Evolutionary conservation across 2,797 vertebrate species (phyloP).

Genomic region (Sphenodon punctatus): DNA sequence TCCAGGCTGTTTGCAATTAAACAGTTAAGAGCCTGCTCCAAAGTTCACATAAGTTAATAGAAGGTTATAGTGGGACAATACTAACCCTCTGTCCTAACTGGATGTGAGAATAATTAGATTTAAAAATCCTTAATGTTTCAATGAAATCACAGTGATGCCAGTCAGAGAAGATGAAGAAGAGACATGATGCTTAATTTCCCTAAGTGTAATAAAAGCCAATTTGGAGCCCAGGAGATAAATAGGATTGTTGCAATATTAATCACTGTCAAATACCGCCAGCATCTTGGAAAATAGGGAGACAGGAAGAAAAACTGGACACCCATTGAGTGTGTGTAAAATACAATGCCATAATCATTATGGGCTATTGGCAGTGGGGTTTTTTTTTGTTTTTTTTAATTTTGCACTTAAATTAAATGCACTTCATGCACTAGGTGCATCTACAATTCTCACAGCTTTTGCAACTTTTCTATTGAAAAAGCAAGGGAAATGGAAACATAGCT

Average conservation of each 20-base stretch:
- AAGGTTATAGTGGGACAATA: not conserved
- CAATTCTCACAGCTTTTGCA: not conserved
- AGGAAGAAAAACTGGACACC: not conserved
- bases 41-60: not conserved
- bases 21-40: not conserved
- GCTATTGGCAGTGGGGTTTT: not conserved
- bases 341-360: not conserved
- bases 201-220: constrained; percentile 19
- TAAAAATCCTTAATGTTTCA: constrained; percentile 39
- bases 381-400: not conserved
- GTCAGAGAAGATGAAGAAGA: constrained; percentile 35
- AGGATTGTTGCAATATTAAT: not conserved
- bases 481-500: not conserved
- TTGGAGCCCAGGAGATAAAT: constrained; percentile 6
- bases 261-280: not conserved
- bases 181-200: constrained; percentile 4
- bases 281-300: not conserved
- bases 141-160: constrained; percentile 35
- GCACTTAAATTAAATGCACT: not conserved
- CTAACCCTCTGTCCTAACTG: constrained; percentile 27
- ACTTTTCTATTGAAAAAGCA: not conserved
- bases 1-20: constrained; percentile 35
- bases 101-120: constrained; percentile 51
- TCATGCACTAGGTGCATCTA: not conserved
- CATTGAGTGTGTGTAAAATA: not conserved